phyloP scores from a whole-genome alignment of 35 echinoderm and acorn worm genomes.

The Apostichopus japonicus region DNA sequence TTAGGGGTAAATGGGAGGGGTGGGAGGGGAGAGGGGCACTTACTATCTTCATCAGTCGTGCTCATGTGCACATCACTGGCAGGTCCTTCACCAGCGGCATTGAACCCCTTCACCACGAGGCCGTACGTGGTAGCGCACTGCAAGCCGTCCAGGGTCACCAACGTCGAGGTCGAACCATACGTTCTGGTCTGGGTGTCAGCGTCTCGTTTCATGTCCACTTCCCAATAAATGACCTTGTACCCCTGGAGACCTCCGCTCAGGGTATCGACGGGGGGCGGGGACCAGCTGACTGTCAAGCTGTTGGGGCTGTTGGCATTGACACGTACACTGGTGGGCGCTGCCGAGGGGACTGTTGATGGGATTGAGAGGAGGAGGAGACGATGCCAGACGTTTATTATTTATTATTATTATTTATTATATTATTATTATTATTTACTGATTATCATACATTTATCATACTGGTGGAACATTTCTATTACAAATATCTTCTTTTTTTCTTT shows the following conservation, averaged over 20 bases:
- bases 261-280: conserved; percentile 69
- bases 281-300: conserved; percentile 72
- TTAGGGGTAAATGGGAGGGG: too few species aligned
- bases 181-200: conserved; percentile 52
- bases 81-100: conserved; percentile 89
- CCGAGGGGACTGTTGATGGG: conserved; percentile 76
- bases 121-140: conserved; percentile 81
- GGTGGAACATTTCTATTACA: too few species aligned
- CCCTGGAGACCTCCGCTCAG: conserved; percentile 93
- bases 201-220: neutral
- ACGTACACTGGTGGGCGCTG: conserved; percentile 73
- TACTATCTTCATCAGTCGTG: conserved; percentile 52
- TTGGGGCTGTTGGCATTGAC: conserved; percentile 36
- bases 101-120: conserved; percentile 82
- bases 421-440: too few species aligned
- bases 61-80: conserved; percentile 40
- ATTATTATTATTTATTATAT: too few species aligned
- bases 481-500: too few species aligned
- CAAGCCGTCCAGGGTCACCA: conserved; percentile 72
- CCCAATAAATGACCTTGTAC: conserved; percentile 78
- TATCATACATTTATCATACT: too few species aligned
- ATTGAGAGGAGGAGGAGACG: neutral
- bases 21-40: neutral
- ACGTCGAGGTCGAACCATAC: conserved; percentile 54
- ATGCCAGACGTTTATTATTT: too few species aligned